Evolutionary conservation across 2,888 invertebrate species (phyloP), one percentile per base, ranked within the genome.

Genomic region (Eupithecia insigniata): DNA sequence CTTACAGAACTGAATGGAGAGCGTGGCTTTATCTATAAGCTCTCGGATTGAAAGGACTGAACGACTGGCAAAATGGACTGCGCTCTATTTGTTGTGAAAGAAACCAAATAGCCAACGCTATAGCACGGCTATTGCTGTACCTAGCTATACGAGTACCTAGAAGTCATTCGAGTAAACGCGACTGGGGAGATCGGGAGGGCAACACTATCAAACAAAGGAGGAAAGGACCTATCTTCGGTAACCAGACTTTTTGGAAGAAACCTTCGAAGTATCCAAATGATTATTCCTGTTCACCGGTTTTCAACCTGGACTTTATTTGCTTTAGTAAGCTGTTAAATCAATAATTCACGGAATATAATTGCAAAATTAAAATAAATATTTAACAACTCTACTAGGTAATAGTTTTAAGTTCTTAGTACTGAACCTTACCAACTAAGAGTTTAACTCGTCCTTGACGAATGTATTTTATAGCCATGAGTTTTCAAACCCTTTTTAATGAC

Each of bases 21-120:
- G 69, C 71, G 67, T 71, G 67, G 71, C 71, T 74, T 69, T 71
- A 66, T 69, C 71, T 69, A 66, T 74, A 74, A 74, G 71, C 74
- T 70, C 65, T 64, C 28, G 64, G 69, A 69, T 70, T 72, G 67
- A 71, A 74, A 72, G 69, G 74, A 72, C 71, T 51, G 60, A 74
- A 67, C 65, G 71, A 71, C 58, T 74, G 74, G 67, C 71, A 61
- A 70, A 74, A 74, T 74, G 74, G 71, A 67, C 71, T 74, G 34
- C 67, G 51, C 60, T 69, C 71, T 71, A 67, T 74, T 74, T 74
- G 69, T 71, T 74, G 74, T 72, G 69, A 73, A 69, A 61, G 58
- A 46, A 58, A 64, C 64, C 58, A 69, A 64, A 39, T 64, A 39
- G 64, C 64, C 34, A 62, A 62, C 28, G 61, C 61, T 55, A 55